These are phyloP conservation scores for Ligdia adustata DNA, from an alignment of 2,888 invertebrate species.

Conservation along the genomic window DNA sequence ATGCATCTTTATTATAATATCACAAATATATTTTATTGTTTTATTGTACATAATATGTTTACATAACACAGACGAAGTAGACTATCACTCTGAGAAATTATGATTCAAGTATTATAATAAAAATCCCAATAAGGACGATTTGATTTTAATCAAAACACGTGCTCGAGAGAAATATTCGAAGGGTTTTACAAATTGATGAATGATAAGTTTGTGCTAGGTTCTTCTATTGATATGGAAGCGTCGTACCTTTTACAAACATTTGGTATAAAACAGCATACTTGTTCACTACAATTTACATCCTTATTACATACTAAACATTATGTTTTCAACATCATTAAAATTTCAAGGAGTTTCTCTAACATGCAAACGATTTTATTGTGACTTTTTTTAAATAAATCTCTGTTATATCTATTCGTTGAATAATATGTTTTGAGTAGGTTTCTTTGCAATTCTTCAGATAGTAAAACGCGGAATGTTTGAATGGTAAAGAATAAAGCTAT, in stretches of 20 bases:
- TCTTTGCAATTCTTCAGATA: background rate
- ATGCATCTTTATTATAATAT: conserved; percentile 52
- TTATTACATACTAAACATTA: conserved; percentile 4
- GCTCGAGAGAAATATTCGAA: conserved; percentile 51
- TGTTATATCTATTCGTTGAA: too few relatives aligned
- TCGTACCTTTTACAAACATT: conserved; percentile 17
- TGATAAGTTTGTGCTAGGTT: conserved; percentile 47
- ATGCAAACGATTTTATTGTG: conserved; percentile 6
- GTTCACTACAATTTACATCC: conserved; percentile 5
- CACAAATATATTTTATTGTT: conserved; percentile 80
- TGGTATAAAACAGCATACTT: conserved; percentile 21
- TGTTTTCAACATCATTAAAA: conserved; percentile 12
- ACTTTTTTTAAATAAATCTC: background rate
- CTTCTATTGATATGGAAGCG: conserved; percentile 38
- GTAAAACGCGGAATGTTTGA: background rate
- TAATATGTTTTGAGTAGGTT: too few relatives aligned
- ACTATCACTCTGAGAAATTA: conserved; percentile 68
- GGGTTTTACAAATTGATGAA: conserved; percentile 45
- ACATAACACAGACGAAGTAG: conserved; percentile 73
- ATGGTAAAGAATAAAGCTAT: background rate
- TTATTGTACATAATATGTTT: conserved; percentile 72
- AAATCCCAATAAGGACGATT: conserved; percentile 67
- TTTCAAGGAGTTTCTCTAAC: conserved; percentile 3
- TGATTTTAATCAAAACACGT: conserved; percentile 59
- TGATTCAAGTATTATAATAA: conserved; percentile 48